Base-by-base conservation (phyloP, 2,888 invertebrate genomes). In the Nyleta sp. region DNA sequence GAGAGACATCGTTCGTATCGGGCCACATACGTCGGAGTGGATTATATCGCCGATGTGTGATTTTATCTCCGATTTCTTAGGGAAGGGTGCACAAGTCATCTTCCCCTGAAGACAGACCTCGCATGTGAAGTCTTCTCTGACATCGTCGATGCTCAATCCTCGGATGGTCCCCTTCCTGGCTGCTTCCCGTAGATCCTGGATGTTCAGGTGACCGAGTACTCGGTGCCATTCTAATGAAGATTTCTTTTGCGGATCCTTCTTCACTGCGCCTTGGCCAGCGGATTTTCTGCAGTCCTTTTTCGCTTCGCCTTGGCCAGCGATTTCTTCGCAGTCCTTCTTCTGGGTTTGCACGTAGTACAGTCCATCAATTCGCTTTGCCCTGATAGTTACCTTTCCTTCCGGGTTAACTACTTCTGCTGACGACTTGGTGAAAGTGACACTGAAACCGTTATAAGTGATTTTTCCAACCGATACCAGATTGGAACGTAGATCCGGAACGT, bases 401-500 rank as follows among this genome's bases (percentile, higher is more conserved):
- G 7, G 4, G 15, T 38, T 11, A 17, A 44, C 10, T 28, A 28
- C 28, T 28, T 28, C 28, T 8, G 28, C 28, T 28, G 28, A 28
- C n/a, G n/a, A 28, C 28, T 7, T 28, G 28, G 10, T 28, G 28
- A 28, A 44, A 5, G 11, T 8, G 7, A 44, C 8, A 7, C 10
- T 6, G 15, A 44, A 18, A 15, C 44, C 44, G 4, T 18, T 44
- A 11, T 44, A 15, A 6, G 44, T 17, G 7, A 44, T 44, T 11
- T 18, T 18, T 18, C 44, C 44, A 7, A 44, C 44, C 18, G 44
- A 44, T 44, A 44, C 11, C 17, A 82, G 28, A 35, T 78, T 82
- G 6, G 70, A 60, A 2, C 79, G 70, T 5, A 80, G 35, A 40
- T 82, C 78, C 5, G 78, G 80, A 0, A 82, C 80, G 13, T 72